A percentile compares a stretch with the other conserved stretches of the same genome.
Conservation (phyloP, 30 jellyfish, hydroid and myxozoan species). For the Aurelia sp. region DNA sequence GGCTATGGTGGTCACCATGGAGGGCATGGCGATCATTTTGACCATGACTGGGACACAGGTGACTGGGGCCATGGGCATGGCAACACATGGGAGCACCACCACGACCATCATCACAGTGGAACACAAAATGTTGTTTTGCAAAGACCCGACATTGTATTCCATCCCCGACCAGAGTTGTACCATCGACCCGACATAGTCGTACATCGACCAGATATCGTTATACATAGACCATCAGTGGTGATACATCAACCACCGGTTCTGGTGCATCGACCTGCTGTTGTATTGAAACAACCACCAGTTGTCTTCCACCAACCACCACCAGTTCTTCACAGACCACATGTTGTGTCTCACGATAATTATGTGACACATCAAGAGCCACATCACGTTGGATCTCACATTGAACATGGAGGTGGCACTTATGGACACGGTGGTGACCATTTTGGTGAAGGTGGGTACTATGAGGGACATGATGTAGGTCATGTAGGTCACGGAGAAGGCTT, state of each 20-base stretch:
- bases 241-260: slow-evolving; percentile 97
- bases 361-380: slow-evolving; percentile 88
- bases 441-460: slow-evolving; percentile 45
- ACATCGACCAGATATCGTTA: slow-evolving; percentile 97
- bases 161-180: slow-evolving; percentile 96
- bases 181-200: slow-evolving; percentile 97
- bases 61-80: slow-evolving; percentile 82
- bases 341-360: slow-evolving; percentile 92
- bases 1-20: slow-evolving; percentile 66
- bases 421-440: slow-evolving; percentile 71
- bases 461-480: slow-evolving; percentile 74
- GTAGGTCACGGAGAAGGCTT: slow-evolving; percentile 66
- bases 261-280: slow-evolving; percentile 98
- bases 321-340: slow-evolving; percentile 86
- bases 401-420: slow-evolving; percentile 78
- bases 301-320: slow-evolving; percentile 99
- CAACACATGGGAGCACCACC: slow-evolving; percentile 86
- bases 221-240: slow-evolving; percentile 98
- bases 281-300: slow-evolving; percentile 92
- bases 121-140: slow-evolving; percentile 88
- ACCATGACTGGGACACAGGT: slow-evolving; percentile 52
- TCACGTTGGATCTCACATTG: slow-evolving; percentile 92
- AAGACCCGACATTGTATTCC: slow-evolving; percentile 96
- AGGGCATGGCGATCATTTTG: slow-evolving; percentile 77
- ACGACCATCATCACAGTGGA: slow-evolving; percentile 79